phyloP scores from a whole-genome alignment of 2,113 vertebrate species.

The Ictalurus punctatus region DNA sequence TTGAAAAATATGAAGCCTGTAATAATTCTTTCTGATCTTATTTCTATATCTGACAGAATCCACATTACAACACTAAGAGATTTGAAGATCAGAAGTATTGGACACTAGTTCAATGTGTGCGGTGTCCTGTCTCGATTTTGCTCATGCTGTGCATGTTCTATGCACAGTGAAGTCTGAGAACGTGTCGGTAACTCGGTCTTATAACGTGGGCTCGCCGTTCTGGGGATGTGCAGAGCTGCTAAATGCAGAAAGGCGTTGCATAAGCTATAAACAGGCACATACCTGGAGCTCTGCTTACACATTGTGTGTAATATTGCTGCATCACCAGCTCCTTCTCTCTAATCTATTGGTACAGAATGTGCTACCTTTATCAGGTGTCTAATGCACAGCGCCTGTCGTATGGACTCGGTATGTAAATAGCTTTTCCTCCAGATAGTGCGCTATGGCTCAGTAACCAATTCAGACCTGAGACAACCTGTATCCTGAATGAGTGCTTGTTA shows the following conservation, averaged over 20 bases:
- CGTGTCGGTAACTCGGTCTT: not conserved
- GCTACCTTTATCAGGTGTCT: not conserved
- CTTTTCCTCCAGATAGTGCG: not conserved
- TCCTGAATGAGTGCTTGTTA: not conserved
- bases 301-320: slow-evolving; percentile 6
- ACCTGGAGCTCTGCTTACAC: slow-evolving; percentile 21
- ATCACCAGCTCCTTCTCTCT: not conserved
- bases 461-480: not conserved
- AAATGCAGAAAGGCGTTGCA: slow-evolving; percentile 37
- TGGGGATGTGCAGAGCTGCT: slow-evolving; percentile 7
- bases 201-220: not conserved
- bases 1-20: not conserved
- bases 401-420: not conserved
- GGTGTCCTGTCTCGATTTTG: not conserved
- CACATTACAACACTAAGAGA: not conserved
- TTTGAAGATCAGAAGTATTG: not conserved
- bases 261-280: slow-evolving; percentile 32
- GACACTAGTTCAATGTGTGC: not conserved
- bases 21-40: not conserved
- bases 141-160: not conserved
- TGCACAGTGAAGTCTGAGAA: not conserved
- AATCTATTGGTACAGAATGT: not conserved
- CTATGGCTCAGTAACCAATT: not conserved
- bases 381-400: not conserved
- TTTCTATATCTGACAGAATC: not conserved